Base-by-base conservation (phyloP, 2,888 invertebrate genomes). In the Brachynemurus nebulosus region DNA sequence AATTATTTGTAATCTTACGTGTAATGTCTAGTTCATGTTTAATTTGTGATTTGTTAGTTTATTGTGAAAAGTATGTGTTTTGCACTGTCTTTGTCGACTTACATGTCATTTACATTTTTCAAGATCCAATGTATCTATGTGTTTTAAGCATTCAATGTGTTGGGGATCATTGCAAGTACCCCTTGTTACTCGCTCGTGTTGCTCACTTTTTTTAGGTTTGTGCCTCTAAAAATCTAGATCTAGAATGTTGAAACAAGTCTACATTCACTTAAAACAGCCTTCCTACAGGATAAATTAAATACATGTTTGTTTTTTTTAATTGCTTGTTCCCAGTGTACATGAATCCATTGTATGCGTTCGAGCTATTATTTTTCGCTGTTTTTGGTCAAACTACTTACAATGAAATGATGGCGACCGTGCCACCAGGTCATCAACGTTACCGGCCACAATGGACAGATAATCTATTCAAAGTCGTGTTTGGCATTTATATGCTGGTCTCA, bases 311-410 rank as follows among this genome's bases (percentile, higher is more conserved):
- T 40, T 40, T 21, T 34, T 42, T 12, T 34, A 18, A 17, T 42
- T 42, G 42, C 40, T 52, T 63, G 58, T 63, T 60, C 61, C 51
- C 78, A 85, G 85, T 80, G 72, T 72, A 76, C 69, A 85, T 90
- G 78, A 82, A 82, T 66, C 85, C 90, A 59, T 68, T 86, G 69
- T 81, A 89, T 68, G 93, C 93, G 57, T 85, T 96, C 72, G 96
- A 96, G 76, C 83, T 91, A 73, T 80, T 97, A 60, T 96, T 96
- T 78, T 95, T 93, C 76, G 91, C 93, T 64, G 82, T 96, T 66
- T 95, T 96, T 72, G 95, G 95, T 64, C 83, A 95, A 70, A 91
- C 85, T 57, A 83, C 85, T 55, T 78, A 83, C 66, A 79, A 82
- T 65, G 85, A 86, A 69, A 76, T 89, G 59, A 63, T 57, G 46